A percentile compares a stretch with the other conserved stretches of the same genome.
phyloP scores from a whole-genome alignment of 2,888 invertebrate species.

The Drosophila neonasuta region DNA sequence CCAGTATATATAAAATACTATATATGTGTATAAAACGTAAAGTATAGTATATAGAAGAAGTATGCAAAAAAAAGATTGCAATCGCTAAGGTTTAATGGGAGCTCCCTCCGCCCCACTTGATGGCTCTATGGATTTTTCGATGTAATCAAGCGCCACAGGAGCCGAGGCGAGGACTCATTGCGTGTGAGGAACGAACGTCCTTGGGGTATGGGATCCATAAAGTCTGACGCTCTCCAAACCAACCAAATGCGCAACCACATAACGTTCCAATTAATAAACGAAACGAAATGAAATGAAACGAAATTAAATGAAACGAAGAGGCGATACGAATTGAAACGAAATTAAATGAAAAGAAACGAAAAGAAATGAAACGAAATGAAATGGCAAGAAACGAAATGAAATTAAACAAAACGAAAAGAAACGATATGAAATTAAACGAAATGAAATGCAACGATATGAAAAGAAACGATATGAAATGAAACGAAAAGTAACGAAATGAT shows the following conservation, averaged over 20 bases:
- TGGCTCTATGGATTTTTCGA: conserved; percentile 55
- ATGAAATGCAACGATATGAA: too few species aligned
- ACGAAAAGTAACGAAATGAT: too few species aligned
- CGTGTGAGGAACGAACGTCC: conserved; percentile 46
- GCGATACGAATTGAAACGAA: conserved; percentile 53
- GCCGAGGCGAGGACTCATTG: conserved; percentile 28
- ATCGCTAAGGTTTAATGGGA: conserved; percentile 60
- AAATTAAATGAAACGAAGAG: conserved; percentile 21
- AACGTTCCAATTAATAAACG: conserved; percentile 70
- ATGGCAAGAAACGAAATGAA: too few species aligned
- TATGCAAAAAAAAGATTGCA: conserved; percentile 50
- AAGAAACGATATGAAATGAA: too few species aligned
- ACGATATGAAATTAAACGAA: too few species aligned
- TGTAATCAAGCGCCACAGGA: conserved; percentile 49
- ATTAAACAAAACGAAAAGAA: conserved; percentile 7
- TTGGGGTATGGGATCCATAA: conserved; percentile 20
- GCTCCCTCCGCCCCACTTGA: conserved; percentile 22
- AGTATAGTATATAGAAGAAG: conserved; percentile 10
- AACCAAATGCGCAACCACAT: conserved; percentile 55
- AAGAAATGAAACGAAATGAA: conserved; percentile 46
- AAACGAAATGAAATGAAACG: conserved; percentile 29
- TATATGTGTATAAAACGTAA: neutral
- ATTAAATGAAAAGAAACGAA: conserved; percentile 38
- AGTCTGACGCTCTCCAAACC: neutral
- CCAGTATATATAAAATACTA: conserved; percentile 2